Evolutionary conservation across 2,888 invertebrate genomes (phyloP), one percentile per base, ranked within the genome.

Genomic region (Phytoseiulus persimilis): DNA sequence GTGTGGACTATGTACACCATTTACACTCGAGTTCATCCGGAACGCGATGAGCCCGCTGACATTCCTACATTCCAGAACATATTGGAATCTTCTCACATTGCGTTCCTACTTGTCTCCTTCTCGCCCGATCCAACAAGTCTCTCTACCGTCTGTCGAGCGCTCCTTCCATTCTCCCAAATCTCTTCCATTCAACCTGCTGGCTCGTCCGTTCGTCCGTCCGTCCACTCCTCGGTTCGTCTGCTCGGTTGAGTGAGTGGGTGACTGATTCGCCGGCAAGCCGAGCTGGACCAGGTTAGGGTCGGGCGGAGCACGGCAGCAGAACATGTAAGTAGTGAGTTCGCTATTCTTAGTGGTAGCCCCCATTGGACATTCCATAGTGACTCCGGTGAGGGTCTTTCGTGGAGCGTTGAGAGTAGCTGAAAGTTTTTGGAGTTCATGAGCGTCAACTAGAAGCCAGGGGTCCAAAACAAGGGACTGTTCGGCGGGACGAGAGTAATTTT

Each of bases 291-390:
- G 65, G 65, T 18, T 14, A 23, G 18, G 65, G 65, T 65, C 18
- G 9, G 18, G 46, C 14, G 46, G 46, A 14, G 46, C 14, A 14
- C 46, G 65, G 65, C 65, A 65, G 65, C 65, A 28, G 28, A 28
- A 65, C 65, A 65, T 23, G 65, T 23, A 28, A 65, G 65, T 28
- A 65, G 65, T 65, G 65, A 65, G 28, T 14, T 65, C 28, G 28
- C 5, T 23, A 65, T 65, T 65, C 65, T 87, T 87, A 87, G 32
- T 87, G 87, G 32, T 87, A 87, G 45, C 87, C 87, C 28, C 87
- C 87, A n/a, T 87, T 87, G n/a, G 87, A 87, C 87, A 87, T 87
- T 31, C 87, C 87, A 18, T 87, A 87, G 33, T 87, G 87, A 32
- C 87, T 32, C 18, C 87, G 31, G n/a, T 87, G 87, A 5, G 87